Percentiles rank a stretch among this genome's conserved stretches.
phyloP scores from a whole-genome alignment of 2,797 vertebrate species.

The Rhabdophis nuchalis region DNA sequence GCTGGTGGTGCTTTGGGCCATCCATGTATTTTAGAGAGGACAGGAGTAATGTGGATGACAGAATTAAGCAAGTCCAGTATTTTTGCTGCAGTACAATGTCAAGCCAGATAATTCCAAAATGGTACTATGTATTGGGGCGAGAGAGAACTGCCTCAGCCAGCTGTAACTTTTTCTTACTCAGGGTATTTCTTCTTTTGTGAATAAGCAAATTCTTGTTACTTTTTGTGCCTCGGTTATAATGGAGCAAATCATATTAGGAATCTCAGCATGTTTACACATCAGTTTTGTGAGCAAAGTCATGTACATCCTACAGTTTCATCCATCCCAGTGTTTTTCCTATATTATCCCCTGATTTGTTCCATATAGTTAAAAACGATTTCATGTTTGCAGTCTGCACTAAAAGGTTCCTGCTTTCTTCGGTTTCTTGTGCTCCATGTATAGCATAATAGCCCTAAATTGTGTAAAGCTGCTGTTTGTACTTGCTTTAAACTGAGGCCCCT shows the following conservation, averaged over 20 bases:
- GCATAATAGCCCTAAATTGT: neutral
- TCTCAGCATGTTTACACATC: neutral
- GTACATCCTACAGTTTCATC: neutral
- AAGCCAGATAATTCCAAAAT: neutral
- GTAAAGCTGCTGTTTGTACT: neutral
- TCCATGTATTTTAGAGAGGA: slow-evolving; percentile 6
- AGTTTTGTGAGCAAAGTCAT: neutral
- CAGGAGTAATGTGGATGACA: neutral
- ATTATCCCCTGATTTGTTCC: neutral
- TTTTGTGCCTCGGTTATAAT: neutral
- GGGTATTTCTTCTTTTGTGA: neutral
- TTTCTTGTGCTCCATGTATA: neutral
- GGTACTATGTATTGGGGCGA: neutral
- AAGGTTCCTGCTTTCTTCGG: neutral
- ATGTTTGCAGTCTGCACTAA: neutral
- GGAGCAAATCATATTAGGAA: neutral
- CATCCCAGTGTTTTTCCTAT: neutral
- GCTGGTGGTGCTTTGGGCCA: neutral
- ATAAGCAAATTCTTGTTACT: neutral
- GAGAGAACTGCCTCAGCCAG: neutral
- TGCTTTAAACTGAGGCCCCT: slow-evolving; percentile 8
- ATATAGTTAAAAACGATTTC: neutral
- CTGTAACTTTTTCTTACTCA: neutral
- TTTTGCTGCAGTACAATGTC: slow-evolving; percentile 26
- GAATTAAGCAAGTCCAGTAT: neutral